Evolutionary conservation across 2,113 vertebrate genomes (phyloP), one percentile per base, ranked within the genome.

Genomic region (Arothron firmamentum): DNA sequence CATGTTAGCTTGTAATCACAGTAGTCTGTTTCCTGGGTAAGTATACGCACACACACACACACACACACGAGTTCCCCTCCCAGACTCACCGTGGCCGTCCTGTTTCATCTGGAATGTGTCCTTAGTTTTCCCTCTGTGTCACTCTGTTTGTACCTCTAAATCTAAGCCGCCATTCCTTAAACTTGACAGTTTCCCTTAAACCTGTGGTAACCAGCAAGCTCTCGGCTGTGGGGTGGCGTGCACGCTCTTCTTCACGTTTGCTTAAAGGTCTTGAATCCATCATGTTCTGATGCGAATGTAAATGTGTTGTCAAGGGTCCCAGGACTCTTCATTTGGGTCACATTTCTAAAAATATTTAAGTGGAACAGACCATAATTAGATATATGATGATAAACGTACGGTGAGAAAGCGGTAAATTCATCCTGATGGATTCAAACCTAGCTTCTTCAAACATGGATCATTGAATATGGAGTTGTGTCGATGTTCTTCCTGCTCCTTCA

Each of bases 351-450:
- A 59, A 49, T 59, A 31, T 59, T 59, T 47, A 69, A 67, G 59
- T 4, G 11, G 31, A 49, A 20, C 28, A 59, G 18, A 38, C 13
- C 43, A 16, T 45, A 38, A 38, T 45, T 45, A 17, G 16, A 17
- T 49, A 19, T 28, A 52, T 15, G 9, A 28, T 52, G 6, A 52
- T n/a, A 28, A 2, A 28, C 5, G 25, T 28, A 7, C 25, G 25
- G 25, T 28, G 25, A 7, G 25, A 5, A 28, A 10, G 1, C 16
- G 17, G 25, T 38, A 14, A 19, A 28, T 53, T 15, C 17, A 1
- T 21, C 55, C 49, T 67, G 74, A 86, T 87, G 83, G 77, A 85
- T 78, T 86, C 71, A 83, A 70, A 64, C 28, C 72, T 57, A 59
- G 1, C 38, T 43, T 3, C 34, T 28, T 53, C 20, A 23, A 53